These are phyloP conservation scores for Hirtodrosophila duncani DNA, from an alignment of 2,888 invertebrate genomes.

Conservation along the genomic window DNA sequence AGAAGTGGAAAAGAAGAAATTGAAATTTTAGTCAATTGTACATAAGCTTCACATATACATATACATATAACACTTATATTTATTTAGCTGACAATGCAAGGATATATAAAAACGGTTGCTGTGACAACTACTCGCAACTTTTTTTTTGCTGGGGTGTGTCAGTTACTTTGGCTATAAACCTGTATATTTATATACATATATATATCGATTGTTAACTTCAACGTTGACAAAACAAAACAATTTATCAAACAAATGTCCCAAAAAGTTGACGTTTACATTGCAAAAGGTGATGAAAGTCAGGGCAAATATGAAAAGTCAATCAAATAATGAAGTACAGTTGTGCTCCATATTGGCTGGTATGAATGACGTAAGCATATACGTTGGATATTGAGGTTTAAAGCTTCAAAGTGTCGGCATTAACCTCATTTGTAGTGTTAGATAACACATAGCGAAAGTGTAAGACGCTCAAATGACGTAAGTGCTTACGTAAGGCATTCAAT, in stretches of 20 bases:
- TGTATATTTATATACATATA: constrained; percentile 22
- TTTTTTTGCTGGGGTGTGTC: constrained; percentile 37
- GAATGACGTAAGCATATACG: too few species aligned
- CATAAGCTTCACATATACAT: constrained; percentile 14
- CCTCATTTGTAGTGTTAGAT: too few species aligned
- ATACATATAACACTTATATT: constrained; percentile 40
- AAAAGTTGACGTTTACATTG: constrained; percentile 63
- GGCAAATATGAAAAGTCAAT: too few species aligned
- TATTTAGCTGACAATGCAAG: constrained; percentile 53
- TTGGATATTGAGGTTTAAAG: too few species aligned
- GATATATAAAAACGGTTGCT: constrained; percentile 50
- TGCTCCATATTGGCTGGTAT: too few species aligned
- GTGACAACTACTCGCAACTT: constrained; percentile 52
- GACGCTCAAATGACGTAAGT: constrained; percentile 60
- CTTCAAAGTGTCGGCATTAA: too few species aligned
- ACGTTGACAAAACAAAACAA: constrained; percentile 56
- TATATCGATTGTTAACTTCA: constrained; percentile 46
- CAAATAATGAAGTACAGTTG: too few species aligned
- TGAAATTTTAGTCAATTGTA: constrained; percentile 63
- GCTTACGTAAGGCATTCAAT: constrained; percentile 53
- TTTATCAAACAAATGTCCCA: constrained; percentile 69
- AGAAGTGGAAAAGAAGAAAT: constrained; percentile 45
- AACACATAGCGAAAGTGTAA: constrained; percentile 31
- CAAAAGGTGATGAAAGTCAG: constrained; percentile 57
- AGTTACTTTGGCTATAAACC: constrained; percentile 16